Percentiles rank a stretch among this genome's conserved stretches.
phyloP scores from a whole-genome alignment of 2,888 invertebrate species.

The Tetropium fuscum region DNA sequence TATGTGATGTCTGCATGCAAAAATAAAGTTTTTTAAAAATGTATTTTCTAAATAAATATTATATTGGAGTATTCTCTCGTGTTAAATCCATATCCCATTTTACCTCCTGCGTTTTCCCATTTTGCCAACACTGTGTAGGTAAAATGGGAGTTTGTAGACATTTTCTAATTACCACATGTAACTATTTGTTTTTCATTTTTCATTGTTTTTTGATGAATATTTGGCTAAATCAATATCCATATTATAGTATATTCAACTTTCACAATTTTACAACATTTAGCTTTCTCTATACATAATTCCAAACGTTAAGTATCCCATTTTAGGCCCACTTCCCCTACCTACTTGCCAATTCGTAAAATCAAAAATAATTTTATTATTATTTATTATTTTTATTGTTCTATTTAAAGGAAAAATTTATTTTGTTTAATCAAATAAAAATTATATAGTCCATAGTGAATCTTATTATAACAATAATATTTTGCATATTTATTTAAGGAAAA shows the following conservation, averaged over 20 bases:
- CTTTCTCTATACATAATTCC: background rate
- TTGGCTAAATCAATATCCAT: background rate
- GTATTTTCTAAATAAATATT: constrained; percentile 6
- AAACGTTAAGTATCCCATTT: constrained; percentile 7
- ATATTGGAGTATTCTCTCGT: background rate
- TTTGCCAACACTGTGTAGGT: constrained; percentile 13
- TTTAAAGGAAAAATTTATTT: too few species aligned
- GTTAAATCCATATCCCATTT: constrained; percentile 18
- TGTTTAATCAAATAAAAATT: too few species aligned
- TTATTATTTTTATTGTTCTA: too few species aligned
- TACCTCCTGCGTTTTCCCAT: constrained; percentile 5
- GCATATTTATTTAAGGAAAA: too few species aligned
- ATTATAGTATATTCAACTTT: background rate
- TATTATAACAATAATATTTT: too few species aligned
- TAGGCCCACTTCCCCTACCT: constrained; percentile 8
- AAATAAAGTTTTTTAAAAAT: constrained; percentile 2
- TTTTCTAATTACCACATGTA: background rate
- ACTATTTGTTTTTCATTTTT: background rate
- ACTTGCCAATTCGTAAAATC: too few species aligned
- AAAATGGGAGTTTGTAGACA: constrained; percentile 5
- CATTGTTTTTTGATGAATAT: background rate
- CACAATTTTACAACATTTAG: background rate
- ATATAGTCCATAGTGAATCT: too few species aligned
- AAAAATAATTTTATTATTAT: too few species aligned
- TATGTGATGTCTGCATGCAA: constrained; percentile 14